Conservation (phyloP, 1,140 invertebrate genomes). For the Papilio polytes region DNA sequence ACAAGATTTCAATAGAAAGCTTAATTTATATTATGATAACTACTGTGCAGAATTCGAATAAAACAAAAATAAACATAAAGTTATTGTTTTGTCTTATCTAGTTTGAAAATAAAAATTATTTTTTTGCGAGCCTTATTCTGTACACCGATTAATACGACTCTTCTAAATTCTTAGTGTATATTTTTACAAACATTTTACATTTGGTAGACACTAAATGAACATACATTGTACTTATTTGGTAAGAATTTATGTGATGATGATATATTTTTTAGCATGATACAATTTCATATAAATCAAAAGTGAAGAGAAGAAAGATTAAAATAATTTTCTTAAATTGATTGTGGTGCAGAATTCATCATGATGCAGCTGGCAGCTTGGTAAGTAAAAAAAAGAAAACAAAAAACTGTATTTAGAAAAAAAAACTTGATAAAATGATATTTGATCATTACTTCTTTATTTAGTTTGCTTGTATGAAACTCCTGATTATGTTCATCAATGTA, state of each 20-base stretch:
- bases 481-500: too few relatives aligned
- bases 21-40: background rate
- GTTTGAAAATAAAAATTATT: background rate
- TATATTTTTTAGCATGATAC: background rate
- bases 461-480: background rate
- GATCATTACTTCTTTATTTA: background rate
- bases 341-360: constrained; percentile 51
- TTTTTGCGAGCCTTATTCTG: background rate
- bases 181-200: background rate
- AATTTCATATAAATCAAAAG: background rate
- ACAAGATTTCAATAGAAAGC: background rate
- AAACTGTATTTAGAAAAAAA: constrained; percentile 20
- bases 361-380: constrained; percentile 76
- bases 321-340: background rate
- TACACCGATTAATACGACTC: background rate
- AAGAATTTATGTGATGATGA: background rate
- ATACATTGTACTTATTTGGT: too few relatives aligned
- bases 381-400: constrained; percentile 41
- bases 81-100: constrained; percentile 13
- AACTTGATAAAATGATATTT: too few relatives aligned
- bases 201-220: background rate
- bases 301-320: background rate
- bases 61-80: background rate
- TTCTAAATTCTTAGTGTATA: background rate
- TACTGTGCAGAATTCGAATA: background rate